phyloP scores from a whole-genome alignment of 2,113 vertebrate genomes.

The Cairina moschata region DNA sequence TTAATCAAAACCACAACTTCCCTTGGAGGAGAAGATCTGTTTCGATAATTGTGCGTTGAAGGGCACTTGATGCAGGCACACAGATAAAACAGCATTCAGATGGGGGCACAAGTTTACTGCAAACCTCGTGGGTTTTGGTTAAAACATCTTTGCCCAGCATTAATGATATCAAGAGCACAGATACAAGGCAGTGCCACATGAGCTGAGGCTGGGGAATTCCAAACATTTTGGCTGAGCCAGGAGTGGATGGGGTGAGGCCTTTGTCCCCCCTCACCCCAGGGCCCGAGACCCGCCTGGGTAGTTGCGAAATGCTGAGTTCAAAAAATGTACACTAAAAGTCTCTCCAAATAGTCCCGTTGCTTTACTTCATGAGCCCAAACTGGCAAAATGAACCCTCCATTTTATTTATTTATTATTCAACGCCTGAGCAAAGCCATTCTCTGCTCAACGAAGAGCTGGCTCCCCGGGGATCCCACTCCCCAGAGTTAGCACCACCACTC shows the following conservation, averaged over 20 bases:
- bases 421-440: rapidly evolving
- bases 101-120: neutral
- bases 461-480: neutral
- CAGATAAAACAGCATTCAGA: rapidly evolving
- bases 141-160: no score
- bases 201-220: neutral
- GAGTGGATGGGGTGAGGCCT: neutral
- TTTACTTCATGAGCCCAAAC: neutral
- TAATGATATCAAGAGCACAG: neutral
- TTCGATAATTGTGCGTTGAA: neutral
- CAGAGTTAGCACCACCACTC: no score
- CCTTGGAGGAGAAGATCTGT: neutral
- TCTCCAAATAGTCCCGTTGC: rapidly evolving
- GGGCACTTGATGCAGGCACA: neutral
- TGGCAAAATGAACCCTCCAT: neutral
- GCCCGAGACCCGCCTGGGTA: neutral
- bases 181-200: rapidly evolving
- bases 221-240: neutral
- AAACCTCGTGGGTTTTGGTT: neutral
- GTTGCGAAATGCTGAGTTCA: neutral
- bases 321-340: rapidly evolving
- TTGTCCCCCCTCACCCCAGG: neutral
- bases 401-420: neutral
- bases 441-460: neutral
- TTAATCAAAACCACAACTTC: neutral